Base-by-base conservation (phyloP, 2,797 vertebrate genomes). In the Lindbergichthys nudifrons region DNA sequence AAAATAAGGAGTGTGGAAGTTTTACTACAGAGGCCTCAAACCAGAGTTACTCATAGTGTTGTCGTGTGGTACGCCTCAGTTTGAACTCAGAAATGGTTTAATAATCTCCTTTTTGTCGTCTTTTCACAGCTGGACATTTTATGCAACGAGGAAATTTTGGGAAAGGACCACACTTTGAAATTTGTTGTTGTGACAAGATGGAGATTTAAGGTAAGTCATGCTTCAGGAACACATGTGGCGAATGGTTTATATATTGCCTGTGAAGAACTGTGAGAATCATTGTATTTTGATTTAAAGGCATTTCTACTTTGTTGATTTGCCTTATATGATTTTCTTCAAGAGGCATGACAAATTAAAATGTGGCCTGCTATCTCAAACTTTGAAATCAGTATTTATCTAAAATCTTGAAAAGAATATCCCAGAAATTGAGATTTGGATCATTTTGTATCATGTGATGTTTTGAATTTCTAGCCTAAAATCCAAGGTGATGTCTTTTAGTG, bases 91-190 rank as follows among this genome's bases (percentile, higher is more conserved):
- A 65, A 11, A 1, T 30, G 8, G 9, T 57, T 71, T 4, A 74
- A 0, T 79, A 36, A 63, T 58, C 51, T 19, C 1, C 12, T 19
- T 39, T 56, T 41, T 80, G 15, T 80, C 39, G 13, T 70, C 26
- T 77, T 36, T 67, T 85, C n/a, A 77, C 93, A 99, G 98, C 96
- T 99, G 96, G 98, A 99, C 90, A 99, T 99, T 94, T 97, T 99
- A 96, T 99, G 98, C 97, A 99, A 99, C 53, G 97, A 99, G 93
- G 98, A 99, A 91, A 99, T 99, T 91, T 92, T 99, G 90, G 98
- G 98, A 83, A 99, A 99, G 92, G 98, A 99, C 93, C 98, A 99
- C 91, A 99, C 98, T 0, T 96, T 99, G 93, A 99, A 99, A 92
- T 99, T 99, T 89, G 98, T 99, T 89, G 98, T 99, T 62, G 98